These are phyloP conservation scores for Lutraria lutraria DNA, from an alignment of 2,888 invertebrate species.

Conservation along the genomic window DNA sequence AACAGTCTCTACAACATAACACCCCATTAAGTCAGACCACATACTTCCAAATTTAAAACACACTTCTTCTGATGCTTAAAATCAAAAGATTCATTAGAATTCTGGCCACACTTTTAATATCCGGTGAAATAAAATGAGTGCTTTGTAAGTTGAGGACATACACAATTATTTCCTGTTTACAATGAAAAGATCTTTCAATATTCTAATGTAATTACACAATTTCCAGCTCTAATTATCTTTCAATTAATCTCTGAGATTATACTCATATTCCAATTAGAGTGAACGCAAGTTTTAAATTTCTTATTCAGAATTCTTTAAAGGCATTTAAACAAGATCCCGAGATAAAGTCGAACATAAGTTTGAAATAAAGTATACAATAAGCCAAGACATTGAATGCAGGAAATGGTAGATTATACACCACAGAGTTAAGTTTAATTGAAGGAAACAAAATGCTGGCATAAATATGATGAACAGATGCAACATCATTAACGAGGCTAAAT, in stretches of 20 bases:
- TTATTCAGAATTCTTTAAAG: neutral
- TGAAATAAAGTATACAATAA: neutral
- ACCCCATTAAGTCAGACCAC: neutral
- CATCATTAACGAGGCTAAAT: no score
- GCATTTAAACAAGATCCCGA: neutral
- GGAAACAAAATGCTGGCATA: no score
- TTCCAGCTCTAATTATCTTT: slow-evolving; percentile 2
- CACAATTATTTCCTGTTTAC: slow-evolving; percentile 11
- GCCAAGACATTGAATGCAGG: neutral
- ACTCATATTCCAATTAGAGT: neutral
- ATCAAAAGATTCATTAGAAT: slow-evolving; percentile 25
- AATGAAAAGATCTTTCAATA: neutral
- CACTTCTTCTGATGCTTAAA: neutral
- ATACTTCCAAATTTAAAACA: neutral
- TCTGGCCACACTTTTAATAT: slow-evolving; percentile 39
- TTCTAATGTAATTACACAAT: slow-evolving; percentile 14
- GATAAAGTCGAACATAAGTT: neutral
- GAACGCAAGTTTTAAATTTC: neutral
- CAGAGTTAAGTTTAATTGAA: no score
- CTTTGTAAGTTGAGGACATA: neutral
- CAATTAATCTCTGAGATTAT: slow-evolving; percentile 1
- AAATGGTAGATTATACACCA: neutral
- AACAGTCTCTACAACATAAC: neutral
- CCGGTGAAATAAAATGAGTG: slow-evolving; percentile 7
- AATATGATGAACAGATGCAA: no score